A percentile compares a stretch with the other conserved stretches of the same genome.
Conservation (phyloP, 2,113 vertebrate genomes). For the Sminthopsis crassicaudata region DNA sequence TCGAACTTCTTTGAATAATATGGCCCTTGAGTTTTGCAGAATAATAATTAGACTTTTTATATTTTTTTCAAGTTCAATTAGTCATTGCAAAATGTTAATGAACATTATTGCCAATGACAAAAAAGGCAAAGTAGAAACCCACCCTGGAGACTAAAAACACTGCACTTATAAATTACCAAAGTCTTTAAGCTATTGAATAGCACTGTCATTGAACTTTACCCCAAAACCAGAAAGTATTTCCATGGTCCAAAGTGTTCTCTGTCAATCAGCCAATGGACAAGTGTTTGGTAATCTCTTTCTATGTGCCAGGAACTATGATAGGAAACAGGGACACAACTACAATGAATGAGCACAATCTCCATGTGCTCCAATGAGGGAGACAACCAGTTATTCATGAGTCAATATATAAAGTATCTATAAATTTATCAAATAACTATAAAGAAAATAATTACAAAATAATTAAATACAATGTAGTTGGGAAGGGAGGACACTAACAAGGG, state of each 20-base stretch:
- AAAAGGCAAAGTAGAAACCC: neutral
- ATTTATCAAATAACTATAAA: neutral
- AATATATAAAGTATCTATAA: neutral
- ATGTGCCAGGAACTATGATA: neutral
- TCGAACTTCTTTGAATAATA: neutral
- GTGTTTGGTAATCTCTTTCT: constrained; percentile 1
- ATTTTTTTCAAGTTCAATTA: neutral
- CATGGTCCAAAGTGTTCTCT: neutral
- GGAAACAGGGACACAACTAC: neutral
- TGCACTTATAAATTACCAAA: neutral
- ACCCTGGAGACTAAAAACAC: neutral
- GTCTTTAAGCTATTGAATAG: neutral
- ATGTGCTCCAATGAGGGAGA: constrained; percentile 2
- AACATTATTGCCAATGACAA: neutral
- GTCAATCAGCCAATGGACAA: neutral
- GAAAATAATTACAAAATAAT: neutral
- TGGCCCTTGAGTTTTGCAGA: neutral
- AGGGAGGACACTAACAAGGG: neutral
- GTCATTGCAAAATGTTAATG: neutral
- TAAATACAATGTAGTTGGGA: neutral
- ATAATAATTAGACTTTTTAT: neutral
- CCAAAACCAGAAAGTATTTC: neutral
- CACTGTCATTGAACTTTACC: neutral
- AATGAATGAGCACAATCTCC: neutral
- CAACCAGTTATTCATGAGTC: neutral